These are phyloP conservation scores for Stichopus horrens DNA, from an alignment of 53 echinoderm and acorn worm genomes.

Conservation along the genomic window DNA sequence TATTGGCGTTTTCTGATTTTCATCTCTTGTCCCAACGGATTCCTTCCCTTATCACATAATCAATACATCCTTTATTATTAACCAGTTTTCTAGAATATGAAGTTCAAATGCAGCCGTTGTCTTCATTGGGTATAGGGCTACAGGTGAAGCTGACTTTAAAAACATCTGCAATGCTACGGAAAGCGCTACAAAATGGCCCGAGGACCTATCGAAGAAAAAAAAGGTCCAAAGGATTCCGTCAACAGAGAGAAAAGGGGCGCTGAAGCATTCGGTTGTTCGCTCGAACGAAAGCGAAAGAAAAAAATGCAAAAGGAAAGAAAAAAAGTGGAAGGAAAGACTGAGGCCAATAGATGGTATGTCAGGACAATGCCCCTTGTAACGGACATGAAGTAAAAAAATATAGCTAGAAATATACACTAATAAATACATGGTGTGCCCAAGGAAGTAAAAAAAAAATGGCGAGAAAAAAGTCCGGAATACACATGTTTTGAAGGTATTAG, in stretches of 20 bases:
- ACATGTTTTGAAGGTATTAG: neutral
- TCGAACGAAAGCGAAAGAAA: neutral
- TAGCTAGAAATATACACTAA: neutral
- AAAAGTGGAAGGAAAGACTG: neutral
- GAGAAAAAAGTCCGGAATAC: neutral
- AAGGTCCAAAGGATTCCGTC: conserved; percentile 34
- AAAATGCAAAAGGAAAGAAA: neutral
- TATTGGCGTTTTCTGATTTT: neutral
- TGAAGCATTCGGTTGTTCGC: conserved; percentile 24
- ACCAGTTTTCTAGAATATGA: conserved; percentile 39
- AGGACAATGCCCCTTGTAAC: conserved; percentile 35
- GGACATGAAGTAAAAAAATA: neutral
- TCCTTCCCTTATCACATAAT: conserved; percentile 7
- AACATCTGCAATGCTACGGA: conserved; percentile 24
- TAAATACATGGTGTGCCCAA: neutral
- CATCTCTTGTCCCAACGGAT: conserved; percentile 13
- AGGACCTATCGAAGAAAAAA: neutral
- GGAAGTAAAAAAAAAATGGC: neutral
- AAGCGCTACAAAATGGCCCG: conserved; percentile 35
- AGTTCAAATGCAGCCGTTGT: conserved; percentile 39
- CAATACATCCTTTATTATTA: conserved; percentile 31
- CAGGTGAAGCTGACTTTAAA: conserved; percentile 17
- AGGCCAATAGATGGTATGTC: neutral
- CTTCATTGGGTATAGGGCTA: conserved; percentile 11
- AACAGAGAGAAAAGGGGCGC: neutral